A percentile compares a stretch with the other conserved stretches of the same genome.
Evolutionary conservation across 2,113 vertebrate species (phyloP).

Genomic region (Festucalex cinctus): DNA sequence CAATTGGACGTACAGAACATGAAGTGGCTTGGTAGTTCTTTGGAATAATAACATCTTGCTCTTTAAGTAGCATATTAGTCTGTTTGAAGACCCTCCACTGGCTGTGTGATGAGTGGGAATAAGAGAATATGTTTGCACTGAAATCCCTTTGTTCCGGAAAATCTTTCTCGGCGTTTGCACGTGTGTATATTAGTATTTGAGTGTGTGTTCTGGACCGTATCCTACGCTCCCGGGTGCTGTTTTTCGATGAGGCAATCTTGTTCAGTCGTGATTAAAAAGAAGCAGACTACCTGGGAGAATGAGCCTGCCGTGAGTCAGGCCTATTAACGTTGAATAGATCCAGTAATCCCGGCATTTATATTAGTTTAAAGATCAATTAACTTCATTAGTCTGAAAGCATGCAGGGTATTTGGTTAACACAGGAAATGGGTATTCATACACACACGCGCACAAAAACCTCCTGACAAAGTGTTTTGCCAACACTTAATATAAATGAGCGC

Average conservation of each 20-base stretch:
- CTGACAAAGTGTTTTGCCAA: slow-evolving; percentile 24
- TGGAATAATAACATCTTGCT: background rate
- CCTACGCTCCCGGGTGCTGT: background rate
- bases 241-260: slow-evolving; percentile 31
- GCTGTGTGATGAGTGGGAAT: slow-evolving; percentile 8
- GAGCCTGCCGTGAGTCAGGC: slow-evolving; percentile 13
- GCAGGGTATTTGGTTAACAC: slow-evolving; percentile 14
- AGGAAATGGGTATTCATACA: background rate
- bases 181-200: slow-evolving; percentile 7
- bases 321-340: slow-evolving; percentile 43
- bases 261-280: slow-evolving; percentile 33
- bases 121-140: slow-evolving; percentile 5
- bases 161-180: background rate
- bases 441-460: background rate
- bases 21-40: background rate
- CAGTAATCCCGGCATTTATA: slow-evolving; percentile 35
- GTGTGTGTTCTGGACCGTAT: slow-evolving; percentile 6
- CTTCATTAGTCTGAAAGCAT: slow-evolving; percentile 28
- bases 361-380: slow-evolving; percentile 54
- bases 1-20: background rate
- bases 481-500: slow-evolving; percentile 33
- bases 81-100: background rate
- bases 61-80: background rate
- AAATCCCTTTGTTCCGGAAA: background rate
- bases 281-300: slow-evolving; percentile 13